phyloP scores from a whole-genome alignment of 2,113 vertebrate species.

The Sminthopsis crassicaudata region DNA sequence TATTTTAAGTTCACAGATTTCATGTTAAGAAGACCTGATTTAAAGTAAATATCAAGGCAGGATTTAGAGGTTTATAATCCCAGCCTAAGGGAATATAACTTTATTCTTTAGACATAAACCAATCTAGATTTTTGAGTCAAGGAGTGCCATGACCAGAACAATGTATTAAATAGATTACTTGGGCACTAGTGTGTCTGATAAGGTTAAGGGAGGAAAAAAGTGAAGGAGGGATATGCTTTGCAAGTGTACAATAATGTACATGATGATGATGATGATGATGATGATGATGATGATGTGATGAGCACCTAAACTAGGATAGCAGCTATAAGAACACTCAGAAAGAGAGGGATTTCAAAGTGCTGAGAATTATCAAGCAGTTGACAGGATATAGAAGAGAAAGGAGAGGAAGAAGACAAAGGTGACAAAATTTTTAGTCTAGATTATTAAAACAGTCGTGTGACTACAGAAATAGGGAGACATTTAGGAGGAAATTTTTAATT shows the following conservation, averaged over 20 bases:
- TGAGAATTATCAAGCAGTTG: not conserved
- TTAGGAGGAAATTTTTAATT: not conserved
- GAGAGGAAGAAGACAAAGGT: not conserved
- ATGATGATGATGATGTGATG: not conserved
- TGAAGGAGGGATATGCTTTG: not conserved
- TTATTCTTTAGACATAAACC: not conserved
- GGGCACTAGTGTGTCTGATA: not conserved
- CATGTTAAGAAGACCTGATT: not conserved
- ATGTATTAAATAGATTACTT: not conserved
- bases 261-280: not conserved
- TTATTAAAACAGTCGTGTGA: not conserved
- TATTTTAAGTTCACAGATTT: not conserved
- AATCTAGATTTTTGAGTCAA: not conserved
- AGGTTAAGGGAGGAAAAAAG: not conserved
- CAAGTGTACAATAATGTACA: not conserved
- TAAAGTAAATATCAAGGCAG: not conserved
- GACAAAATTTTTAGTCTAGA: not conserved
- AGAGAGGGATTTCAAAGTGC: not conserved
- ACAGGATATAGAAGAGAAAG: not conserved
- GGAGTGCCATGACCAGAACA: not conserved
- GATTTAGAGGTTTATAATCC: not conserved
- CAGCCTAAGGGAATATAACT: not conserved
- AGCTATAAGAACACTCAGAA: not conserved
- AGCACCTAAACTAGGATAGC: not conserved
- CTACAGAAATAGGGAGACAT: not conserved